phyloP scores from a whole-genome alignment of 2,113 vertebrate genomes.

The Petrocephalus zakoni region DNA sequence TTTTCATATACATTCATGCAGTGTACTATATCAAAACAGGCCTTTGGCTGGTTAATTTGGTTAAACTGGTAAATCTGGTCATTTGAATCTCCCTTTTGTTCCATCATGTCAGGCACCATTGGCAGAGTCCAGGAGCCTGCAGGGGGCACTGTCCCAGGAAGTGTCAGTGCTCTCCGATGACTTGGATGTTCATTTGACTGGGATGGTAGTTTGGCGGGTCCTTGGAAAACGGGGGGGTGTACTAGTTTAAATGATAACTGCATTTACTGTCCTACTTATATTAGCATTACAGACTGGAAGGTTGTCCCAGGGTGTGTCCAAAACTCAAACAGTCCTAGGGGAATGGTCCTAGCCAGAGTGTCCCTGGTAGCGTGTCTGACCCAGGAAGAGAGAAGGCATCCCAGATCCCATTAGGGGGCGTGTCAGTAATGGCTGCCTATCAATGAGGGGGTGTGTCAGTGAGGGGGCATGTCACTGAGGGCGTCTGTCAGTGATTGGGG shows the following conservation, averaged over 20 bases:
- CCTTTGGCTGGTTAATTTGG: conserved; percentile 12
- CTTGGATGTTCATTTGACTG: neutral
- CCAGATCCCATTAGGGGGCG: neutral
- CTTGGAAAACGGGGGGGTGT: neutral
- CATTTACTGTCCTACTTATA: neutral
- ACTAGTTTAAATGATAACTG: neutral
- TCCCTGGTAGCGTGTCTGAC: neutral
- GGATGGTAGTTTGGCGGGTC: neutral
- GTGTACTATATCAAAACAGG: conserved; percentile 18
- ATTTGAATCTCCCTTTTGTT: conserved; percentile 46
- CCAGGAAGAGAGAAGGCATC: neutral
- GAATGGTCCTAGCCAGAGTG: neutral
- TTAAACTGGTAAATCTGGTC: neutral
- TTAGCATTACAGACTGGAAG: neutral
- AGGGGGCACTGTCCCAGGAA: neutral
- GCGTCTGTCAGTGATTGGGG: neutral
- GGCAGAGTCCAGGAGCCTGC: conserved; percentile 40
- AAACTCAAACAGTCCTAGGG: neutral
- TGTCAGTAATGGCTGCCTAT: neutral
- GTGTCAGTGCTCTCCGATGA: neutral
- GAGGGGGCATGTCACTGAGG: neutral
- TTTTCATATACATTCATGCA: conserved; percentile 5
- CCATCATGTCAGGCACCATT: conserved; percentile 26
- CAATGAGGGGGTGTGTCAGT: neutral
- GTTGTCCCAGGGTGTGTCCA: neutral